These are phyloP conservation scores for Nothoprocta pentlandii DNA, from an alignment of 2,113 vertebrate species.

Conservation along the genomic window DNA sequence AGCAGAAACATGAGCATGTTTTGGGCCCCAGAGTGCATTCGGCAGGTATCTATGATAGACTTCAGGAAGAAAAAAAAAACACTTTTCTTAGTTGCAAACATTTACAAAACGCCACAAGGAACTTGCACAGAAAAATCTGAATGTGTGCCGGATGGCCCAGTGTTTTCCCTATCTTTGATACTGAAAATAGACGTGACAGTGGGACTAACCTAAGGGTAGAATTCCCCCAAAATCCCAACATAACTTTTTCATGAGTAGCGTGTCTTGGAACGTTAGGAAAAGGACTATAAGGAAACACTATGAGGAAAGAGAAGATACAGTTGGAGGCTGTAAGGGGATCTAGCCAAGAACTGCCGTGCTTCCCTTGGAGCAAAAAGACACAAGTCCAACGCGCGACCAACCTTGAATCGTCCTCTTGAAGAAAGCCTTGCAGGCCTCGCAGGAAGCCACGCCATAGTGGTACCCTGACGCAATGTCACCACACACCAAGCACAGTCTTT, in stretches of 20 bases:
- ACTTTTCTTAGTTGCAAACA: fast-evolving
- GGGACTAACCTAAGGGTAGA: not conserved
- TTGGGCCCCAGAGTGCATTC: not conserved
- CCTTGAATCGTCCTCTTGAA: constrained; percentile 99
- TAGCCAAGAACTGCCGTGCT: not conserved
- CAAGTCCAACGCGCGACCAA: constrained; percentile 77
- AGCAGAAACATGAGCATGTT: fast-evolving
- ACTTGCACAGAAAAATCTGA: not conserved
- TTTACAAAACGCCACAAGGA: not conserved
- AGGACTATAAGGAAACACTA: not conserved
- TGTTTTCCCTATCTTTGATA: not conserved
- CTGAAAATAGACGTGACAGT: not conserved
- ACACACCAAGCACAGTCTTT: constrained; percentile 98
- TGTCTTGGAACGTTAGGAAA: not conserved
- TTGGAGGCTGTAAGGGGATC: not conserved
- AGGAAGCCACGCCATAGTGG: constrained; percentile 98
- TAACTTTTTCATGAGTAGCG: not conserved
- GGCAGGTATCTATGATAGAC: not conserved
- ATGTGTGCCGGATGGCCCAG: fast-evolving
- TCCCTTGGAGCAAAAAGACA: not conserved
- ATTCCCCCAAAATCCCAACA: not conserved
- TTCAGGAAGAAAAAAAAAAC: not conserved
- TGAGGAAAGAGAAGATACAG: not conserved
- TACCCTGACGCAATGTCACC: constrained; percentile 99
- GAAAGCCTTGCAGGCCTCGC: constrained; percentile 99